Conservation (phyloP, 2,797 vertebrate species). For the Vipera ursinii region DNA sequence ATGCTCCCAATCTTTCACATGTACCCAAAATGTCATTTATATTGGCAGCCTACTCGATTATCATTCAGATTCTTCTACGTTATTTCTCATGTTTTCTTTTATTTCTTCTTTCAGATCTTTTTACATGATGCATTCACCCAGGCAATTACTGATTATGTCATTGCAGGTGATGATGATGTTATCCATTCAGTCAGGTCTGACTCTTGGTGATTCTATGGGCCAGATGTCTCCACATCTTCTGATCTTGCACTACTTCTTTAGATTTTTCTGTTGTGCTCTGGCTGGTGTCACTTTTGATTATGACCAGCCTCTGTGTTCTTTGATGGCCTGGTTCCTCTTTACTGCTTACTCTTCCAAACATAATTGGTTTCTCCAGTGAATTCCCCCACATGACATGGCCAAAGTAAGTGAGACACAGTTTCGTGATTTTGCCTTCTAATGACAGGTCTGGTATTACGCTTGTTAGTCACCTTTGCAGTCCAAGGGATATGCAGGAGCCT, state of each 20-base stretch:
- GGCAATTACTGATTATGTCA: no score
- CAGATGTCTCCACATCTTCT: background rate
- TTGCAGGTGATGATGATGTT: no score
- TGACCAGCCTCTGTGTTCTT: background rate
- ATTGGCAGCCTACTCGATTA: background rate
- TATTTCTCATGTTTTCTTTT: background rate
- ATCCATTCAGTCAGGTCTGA: background rate
- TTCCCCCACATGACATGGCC: background rate
- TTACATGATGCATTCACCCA: background rate
- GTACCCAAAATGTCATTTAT: background rate
- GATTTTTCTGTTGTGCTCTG: background rate
- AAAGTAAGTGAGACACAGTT: background rate
- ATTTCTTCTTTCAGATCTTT: background rate
- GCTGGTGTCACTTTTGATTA: background rate
- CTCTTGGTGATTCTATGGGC: background rate
- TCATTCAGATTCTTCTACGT: background rate
- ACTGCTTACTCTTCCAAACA: background rate
- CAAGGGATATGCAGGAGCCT: background rate
- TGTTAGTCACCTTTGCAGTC: background rate
- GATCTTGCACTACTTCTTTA: background rate
- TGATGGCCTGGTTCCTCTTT: background rate
- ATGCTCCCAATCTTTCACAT: background rate
- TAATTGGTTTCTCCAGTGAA: background rate
- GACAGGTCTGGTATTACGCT: background rate
- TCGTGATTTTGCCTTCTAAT: background rate